phyloP scores from a whole-genome alignment of 1,140 invertebrate genomes.

The Eubasilissa regina region DNA sequence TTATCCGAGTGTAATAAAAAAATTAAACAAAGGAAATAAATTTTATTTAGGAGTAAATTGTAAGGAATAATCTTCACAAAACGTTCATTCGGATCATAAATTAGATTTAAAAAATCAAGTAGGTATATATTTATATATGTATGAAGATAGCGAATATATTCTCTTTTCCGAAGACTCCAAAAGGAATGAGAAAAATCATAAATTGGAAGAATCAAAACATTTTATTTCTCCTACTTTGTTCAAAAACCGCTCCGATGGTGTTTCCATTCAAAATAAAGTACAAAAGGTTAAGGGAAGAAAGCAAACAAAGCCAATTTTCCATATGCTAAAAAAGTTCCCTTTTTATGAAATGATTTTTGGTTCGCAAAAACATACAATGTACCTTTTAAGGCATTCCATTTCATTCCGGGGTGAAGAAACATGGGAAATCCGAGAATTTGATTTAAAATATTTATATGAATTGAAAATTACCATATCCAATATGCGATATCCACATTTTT shows the following conservation, averaged over 20 bases:
- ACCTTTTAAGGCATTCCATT: slow-evolving; percentile 41
- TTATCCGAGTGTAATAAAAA: too few species aligned
- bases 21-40: too few species aligned
- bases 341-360: slow-evolving; percentile 59
- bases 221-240: slow-evolving; percentile 18
- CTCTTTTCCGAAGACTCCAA: too few species aligned
- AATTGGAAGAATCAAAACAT: slow-evolving; percentile 48
- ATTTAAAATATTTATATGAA: slow-evolving; percentile 54
- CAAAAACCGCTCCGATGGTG: not conserved
- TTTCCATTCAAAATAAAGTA: slow-evolving; percentile 50
- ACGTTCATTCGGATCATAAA: too few species aligned
- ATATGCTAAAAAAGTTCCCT: slow-evolving; percentile 58
- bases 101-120: too few species aligned
- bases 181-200: not conserved
- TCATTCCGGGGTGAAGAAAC: slow-evolving; percentile 46
- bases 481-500: slow-evolving; percentile 34
- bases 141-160: too few species aligned
- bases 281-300: slow-evolving; percentile 51
- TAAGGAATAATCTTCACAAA: too few species aligned
- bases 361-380: slow-evolving; percentile 38
- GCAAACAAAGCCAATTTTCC: slow-evolving; percentile 60
- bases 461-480: slow-evolving; percentile 53
- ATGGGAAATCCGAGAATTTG: slow-evolving; percentile 48
- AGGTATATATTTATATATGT: too few species aligned
- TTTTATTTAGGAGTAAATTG: too few species aligned